Percentiles rank a stretch among this genome's conserved stretches.
Evolutionary conservation across 2,113 vertebrate species (phyloP).

Genomic region (Sapayoa aenigma): DNA sequence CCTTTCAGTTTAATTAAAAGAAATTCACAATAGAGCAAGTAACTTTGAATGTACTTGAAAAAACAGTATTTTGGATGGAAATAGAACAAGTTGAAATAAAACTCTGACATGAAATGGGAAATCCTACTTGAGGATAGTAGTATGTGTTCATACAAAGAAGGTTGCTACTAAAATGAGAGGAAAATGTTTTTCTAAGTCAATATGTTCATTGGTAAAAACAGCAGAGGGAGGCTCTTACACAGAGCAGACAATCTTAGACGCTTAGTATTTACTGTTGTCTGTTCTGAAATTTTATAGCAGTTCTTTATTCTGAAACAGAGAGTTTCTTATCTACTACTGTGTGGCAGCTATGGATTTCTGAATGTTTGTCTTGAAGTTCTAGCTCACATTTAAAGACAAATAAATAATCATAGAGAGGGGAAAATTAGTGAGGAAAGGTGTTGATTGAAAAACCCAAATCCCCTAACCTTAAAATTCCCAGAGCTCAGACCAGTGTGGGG

Average conservation of each 20-base stretch:
- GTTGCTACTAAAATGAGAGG: neutral
- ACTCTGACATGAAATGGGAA: neutral
- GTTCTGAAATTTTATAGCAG: neutral
- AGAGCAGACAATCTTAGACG: neutral
- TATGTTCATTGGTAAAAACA: neutral
- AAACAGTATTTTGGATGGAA: neutral
- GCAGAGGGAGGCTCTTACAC: neutral
- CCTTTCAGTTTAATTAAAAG: neutral
- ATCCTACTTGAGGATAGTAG: neutral
- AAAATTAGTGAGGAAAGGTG: neutral
- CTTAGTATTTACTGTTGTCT: neutral
- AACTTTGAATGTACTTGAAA: neutral
- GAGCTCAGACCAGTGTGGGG: neutral
- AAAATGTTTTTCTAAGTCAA: neutral
- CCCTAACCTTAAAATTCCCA: neutral
- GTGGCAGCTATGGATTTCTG: neutral
- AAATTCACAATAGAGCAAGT: neutral
- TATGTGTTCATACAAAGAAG: neutral
- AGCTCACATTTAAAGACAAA: neutral
- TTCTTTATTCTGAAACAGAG: neutral
- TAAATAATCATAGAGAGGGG: neutral
- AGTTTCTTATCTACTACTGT: neutral
- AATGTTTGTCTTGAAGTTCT: neutral
- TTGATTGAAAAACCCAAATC: accelerated
- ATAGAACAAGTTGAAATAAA: neutral